Base-by-base conservation (phyloP, 2,888 invertebrate genomes). In the Embidobia sp. region DNA sequence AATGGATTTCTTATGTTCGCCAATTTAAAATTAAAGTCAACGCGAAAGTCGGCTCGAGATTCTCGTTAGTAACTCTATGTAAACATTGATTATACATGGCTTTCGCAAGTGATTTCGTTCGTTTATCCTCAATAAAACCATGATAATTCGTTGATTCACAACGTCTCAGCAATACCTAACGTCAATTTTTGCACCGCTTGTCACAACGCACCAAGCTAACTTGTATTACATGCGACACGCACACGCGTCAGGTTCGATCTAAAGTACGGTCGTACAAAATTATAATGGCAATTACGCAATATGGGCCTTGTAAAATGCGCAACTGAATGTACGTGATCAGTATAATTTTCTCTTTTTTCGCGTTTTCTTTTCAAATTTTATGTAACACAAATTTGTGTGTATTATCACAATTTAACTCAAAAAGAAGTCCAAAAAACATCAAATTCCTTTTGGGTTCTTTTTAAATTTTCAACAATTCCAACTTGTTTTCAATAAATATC, bases 181-280 rank as follows among this genome's bases (percentile, higher is more conserved):
- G 42, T 46, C 48, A 42, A 53, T 48, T 66, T 69, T 72, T 63
- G 40, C 44, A 19, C 42, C 55, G 37, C 77, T 55, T 61, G 48
- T 77, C 72, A 72, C 70, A 70, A 77, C 22, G 51, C 51, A 29
- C 42, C 44, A 29, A 46, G 46, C 46, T 10, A 48, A 48, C 35
- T 72, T 64, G 70, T 66, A 53, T 72, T 70, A 42, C 69, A 66
- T 13, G 51, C 37, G 27, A 49, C 29, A 57, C 49, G 46, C 44
- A 72, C 11, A 27, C 46, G 37, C 64, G 59, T 63, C 66, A 49
- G 63, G 63, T 77, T 67, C 42, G 69, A 73, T 77, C 64, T 64
- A 73, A 64, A 53, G 63, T 35, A 64, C 46, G 44, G 22, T 57
- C 59, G 64, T 42, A 46, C 22, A 6, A 22, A 22, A 22, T 22